These are phyloP conservation scores for Hyalella azteca DNA, from an alignment of 2,888 invertebrate species.

Conservation along the genomic window DNA sequence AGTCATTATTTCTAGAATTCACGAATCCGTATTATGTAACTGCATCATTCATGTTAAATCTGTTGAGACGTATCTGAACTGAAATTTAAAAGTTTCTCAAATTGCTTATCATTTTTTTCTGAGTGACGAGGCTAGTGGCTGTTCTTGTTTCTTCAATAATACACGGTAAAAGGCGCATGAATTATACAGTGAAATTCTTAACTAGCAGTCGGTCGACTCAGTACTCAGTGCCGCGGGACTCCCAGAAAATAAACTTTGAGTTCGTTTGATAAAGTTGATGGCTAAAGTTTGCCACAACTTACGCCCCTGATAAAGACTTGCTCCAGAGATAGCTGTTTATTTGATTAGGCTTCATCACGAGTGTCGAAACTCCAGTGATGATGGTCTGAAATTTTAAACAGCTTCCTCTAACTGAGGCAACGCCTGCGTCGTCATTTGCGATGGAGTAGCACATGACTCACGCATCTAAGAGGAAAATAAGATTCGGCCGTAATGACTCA, in stretches of 20 bases:
- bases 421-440: no score
- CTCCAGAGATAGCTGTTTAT: constrained; percentile 7
- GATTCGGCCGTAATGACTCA: neutral
- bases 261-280: constrained; percentile 21
- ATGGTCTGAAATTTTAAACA: neutral
- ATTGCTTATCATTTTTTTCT: no score
- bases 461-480: neutral
- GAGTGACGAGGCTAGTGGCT: no score
- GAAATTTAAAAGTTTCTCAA: no score
- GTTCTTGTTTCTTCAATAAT: no score
- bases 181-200: neutral
- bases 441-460: neutral
- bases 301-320: neutral
- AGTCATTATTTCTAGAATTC: no score
- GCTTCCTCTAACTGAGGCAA: neutral
- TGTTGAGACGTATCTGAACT: no score
- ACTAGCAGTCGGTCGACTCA: neutral
- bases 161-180: no score
- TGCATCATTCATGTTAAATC: no score
- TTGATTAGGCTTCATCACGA: neutral
- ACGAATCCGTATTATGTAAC: no score
- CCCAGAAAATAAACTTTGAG: neutral
- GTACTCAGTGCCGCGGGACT: neutral
- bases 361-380: neutral
- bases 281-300: neutral